Evolutionary conservation across 2,888 invertebrate genomes (phyloP).

Genomic region (Platycnemis pennipes): DNA sequence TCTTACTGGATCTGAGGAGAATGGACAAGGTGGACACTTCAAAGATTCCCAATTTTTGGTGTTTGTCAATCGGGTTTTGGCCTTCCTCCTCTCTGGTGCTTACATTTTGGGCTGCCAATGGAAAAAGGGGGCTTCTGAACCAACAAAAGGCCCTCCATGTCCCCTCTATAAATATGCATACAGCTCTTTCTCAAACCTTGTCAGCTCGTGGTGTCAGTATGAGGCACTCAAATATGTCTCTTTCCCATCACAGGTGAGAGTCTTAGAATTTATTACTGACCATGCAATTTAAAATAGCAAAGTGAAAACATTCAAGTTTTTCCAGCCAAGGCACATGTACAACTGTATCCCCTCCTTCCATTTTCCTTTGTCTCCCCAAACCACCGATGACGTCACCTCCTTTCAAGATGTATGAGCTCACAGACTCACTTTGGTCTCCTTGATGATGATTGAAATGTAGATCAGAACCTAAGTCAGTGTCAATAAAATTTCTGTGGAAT

Average conservation of each 20-base stretch:
- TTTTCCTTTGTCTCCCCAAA: too few relatives aligned
- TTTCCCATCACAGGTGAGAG: conserved; percentile 95
- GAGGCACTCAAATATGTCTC: conserved; percentile 99
- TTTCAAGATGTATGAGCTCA: too few relatives aligned
- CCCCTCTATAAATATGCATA: conserved; percentile 97
- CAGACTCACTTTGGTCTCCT: too few relatives aligned
- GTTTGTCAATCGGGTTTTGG: conserved; percentile 95
- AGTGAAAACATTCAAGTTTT: too few relatives aligned
- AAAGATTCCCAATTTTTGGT: conserved; percentile 98
- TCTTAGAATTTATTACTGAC: neutral
- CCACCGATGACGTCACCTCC: too few relatives aligned
- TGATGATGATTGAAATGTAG: too few relatives aligned
- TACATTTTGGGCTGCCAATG: conserved; percentile 84
- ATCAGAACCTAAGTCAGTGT: too few relatives aligned
- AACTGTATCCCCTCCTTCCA: too few relatives aligned
- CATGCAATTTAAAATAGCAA: neutral
- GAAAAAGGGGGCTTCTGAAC: conserved; percentile 85
- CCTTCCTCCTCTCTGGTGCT: conserved; percentile 86
- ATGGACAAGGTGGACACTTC: conserved; percentile 83
- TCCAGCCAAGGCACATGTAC: too few relatives aligned
- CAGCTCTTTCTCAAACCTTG: conserved; percentile 97
- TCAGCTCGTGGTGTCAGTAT: conserved; percentile 99
- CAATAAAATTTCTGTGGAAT: too few relatives aligned
- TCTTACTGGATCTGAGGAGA: conserved; percentile 82
- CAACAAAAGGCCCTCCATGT: conserved; percentile 57